phyloP scores from a whole-genome alignment of 2,888 invertebrate species.

The Podabrus alpinus region DNA sequence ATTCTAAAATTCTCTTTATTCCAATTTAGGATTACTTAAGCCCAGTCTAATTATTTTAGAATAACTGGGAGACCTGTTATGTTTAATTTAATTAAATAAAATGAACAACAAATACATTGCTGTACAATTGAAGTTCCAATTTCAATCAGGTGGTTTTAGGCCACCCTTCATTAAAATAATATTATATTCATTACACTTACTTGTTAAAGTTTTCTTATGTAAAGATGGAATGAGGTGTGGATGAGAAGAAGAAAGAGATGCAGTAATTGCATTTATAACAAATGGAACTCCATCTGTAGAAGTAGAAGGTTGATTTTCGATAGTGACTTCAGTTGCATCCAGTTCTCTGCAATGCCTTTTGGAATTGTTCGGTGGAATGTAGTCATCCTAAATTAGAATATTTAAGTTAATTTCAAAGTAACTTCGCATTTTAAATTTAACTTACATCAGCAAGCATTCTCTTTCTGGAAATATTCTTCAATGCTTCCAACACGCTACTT shows the following conservation, averaged over 20 bases:
- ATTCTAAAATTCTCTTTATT: no score
- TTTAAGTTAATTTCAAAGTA: background rate
- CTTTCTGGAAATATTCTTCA: conserved; percentile 63
- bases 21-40: no score
- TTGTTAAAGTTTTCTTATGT: background rate
- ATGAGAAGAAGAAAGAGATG: conserved; percentile 46
- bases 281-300: conserved; percentile 34
- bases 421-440: conserved; percentile 14
- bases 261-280: conserved; percentile 48
- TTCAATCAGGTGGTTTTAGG: no score
- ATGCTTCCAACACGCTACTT: conserved; percentile 59
- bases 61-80: no score
- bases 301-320: conserved; percentile 34
- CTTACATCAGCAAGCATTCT: conserved; percentile 57
- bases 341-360: background rate
- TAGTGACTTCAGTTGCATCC: conserved; percentile 1
- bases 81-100: no score
- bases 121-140: no score
- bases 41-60: no score
- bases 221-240: background rate
- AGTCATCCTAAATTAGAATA: background rate
- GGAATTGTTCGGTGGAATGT: background rate
- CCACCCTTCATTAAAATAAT: no score
- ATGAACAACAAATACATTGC: no score
- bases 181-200: background rate